Evolutionary conservation across 2,797 vertebrate species (phyloP).

Genomic region (Gephyroberyx darwinii): DNA sequence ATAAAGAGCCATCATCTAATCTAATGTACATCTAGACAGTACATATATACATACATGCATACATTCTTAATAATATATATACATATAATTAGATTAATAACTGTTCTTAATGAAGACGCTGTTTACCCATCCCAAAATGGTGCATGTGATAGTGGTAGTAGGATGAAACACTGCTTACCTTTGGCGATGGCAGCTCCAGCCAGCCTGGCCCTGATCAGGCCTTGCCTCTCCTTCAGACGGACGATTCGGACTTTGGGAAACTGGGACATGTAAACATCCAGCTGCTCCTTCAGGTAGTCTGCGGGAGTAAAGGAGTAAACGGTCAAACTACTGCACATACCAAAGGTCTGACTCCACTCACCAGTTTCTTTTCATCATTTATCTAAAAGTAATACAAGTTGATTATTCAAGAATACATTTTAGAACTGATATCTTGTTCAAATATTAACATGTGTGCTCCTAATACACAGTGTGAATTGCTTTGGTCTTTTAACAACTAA

Average conservation of each 20-base stretch:
- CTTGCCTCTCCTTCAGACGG: slow-evolving; percentile 90
- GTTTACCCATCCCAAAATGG: neutral
- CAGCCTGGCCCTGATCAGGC: slow-evolving; percentile 94
- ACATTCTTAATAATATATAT: neutral
- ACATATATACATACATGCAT: too few relatives aligned
- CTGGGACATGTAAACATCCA: slow-evolving; percentile 89
- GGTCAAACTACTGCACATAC: neutral
- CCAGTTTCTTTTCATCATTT: too few relatives aligned
- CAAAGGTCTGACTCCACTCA: neutral
- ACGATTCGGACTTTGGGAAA: slow-evolving; percentile 93
- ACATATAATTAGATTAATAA: neutral
- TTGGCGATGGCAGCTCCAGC: slow-evolving; percentile 88
- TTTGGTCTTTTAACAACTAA: too few relatives aligned
- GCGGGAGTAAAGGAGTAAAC: neutral
- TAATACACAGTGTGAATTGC: too few relatives aligned
- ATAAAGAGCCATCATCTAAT: too few relatives aligned
- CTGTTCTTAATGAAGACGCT: neutral
- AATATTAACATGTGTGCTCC: too few relatives aligned
- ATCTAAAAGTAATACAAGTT: too few relatives aligned
- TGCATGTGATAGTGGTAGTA: too few relatives aligned
- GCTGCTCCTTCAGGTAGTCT: slow-evolving; percentile 89
- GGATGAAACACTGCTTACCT: slow-evolving; percentile 78
- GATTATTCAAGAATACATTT: too few relatives aligned
- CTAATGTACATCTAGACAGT: too few relatives aligned
- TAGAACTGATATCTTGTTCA: too few relatives aligned